Evolutionary conservation across 2,113 vertebrate genomes (phyloP), one percentile per base, ranked within the genome.

Genomic region (Neolamprologus modestus): DNA sequence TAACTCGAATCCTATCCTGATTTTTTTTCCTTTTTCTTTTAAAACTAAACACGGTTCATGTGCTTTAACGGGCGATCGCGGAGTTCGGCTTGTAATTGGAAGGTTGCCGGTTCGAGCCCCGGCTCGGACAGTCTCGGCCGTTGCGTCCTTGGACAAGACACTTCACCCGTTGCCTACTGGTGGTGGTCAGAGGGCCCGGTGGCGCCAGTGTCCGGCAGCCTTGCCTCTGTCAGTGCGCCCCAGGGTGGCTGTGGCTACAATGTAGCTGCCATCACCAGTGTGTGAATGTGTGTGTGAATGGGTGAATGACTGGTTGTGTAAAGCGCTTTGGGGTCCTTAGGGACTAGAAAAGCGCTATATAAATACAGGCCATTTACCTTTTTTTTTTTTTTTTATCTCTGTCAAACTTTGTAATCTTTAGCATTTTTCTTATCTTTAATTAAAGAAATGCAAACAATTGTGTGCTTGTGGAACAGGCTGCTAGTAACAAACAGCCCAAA

Each of bases 41-140:
- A 71, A 24, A 42, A 24, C 35, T 40, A 40, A 68, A 21, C 35
- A 68, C 2, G 4, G 31, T 2, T 42, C n/a, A 14, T 3, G n/a
- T 40, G 35, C n/a, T 71, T 42, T 54, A 54, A 54, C 0, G 2
- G 50, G 50, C 50, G 19, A n/a, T 52, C 2, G 19, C 0, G 5
- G 19, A n/a, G 19, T 1, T 52, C 0, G 19, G 0, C 19, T n/a
- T 53, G 19, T 10, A 53, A 53, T 53, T 0, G 1, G 50, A 3
- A 53, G 19, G 3, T 53, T 2, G 19, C 19, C 2, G 5, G 19
- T 52, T 52, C 0, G 50, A 52, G 19, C 9, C 50, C 47, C 8
- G 4, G 47, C 47, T 50, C 0, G 8, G 17, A 50, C 4, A 9
- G 8, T 50, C 17, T 0, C 4, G 5, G 52, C 0, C 3, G 0